Percentiles rank a stretch among this genome's conserved stretches.
phyloP scores from a whole-genome alignment of 2,797 vertebrate species.

The Nothura maculosa region DNA sequence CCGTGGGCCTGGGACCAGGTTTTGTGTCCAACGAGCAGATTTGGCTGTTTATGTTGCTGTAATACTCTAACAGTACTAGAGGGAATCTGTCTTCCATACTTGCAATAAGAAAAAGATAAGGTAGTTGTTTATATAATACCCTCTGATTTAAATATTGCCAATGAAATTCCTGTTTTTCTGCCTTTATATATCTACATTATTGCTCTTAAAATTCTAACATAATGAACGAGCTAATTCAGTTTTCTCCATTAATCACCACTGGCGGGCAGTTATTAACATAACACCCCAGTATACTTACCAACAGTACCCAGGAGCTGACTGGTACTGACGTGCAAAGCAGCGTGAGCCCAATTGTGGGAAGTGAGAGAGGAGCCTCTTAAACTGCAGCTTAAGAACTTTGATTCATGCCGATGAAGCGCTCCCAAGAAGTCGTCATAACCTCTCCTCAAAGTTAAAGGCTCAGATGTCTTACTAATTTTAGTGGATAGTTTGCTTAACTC shows the following conservation, averaged over 20 bases:
- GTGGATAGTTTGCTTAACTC: neutral
- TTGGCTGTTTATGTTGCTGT: neutral
- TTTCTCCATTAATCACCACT: neutral
- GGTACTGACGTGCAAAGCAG: neutral
- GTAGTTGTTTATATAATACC: neutral
- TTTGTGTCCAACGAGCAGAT: neutral
- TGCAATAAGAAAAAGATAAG: neutral
- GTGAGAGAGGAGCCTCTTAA: neutral
- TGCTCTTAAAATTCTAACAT: neutral
- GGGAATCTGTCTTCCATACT: neutral
- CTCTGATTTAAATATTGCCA: neutral
- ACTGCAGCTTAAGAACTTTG: neutral
- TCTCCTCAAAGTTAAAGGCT: neutral
- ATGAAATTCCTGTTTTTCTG: too few species aligned
- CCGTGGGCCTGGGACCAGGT: neutral
- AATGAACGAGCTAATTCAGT: constrained; percentile 9
- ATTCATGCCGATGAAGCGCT: neutral
- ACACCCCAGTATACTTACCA: neutral
- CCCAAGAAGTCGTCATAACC: neutral
- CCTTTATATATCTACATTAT: neutral
- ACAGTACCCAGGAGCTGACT: neutral
- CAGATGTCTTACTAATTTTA: neutral
- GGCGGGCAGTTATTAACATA: neutral
- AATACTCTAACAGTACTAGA: neutral
- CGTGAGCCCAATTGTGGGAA: neutral